Evolutionary conservation across 1,140 invertebrate genomes (phyloP).

Genomic region (Apis laboriosa): DNA sequence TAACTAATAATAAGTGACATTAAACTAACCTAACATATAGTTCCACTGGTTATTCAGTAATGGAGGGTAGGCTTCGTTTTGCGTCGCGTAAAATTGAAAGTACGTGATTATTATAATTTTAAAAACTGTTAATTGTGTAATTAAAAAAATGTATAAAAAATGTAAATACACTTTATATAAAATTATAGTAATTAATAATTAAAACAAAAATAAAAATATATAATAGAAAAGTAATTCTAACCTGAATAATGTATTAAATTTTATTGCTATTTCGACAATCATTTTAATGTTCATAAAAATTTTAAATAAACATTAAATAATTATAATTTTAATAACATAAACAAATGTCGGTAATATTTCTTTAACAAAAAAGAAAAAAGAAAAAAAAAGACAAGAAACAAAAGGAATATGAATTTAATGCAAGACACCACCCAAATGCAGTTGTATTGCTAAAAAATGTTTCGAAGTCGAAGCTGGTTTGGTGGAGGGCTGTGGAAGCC

Average conservation of each 20-base stretch:
- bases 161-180: not conserved
- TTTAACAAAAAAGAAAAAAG: not conserved
- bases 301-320: not conserved
- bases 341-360: not conserved
- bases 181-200: not conserved
- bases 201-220: conserved; percentile 1
- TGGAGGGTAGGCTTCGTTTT: conserved; percentile 38
- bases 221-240: conserved; percentile 14
- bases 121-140: not conserved
- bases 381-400: not conserved
- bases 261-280: conserved; percentile 10
- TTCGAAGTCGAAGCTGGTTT: conserved; percentile 93
- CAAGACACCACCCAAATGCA: conserved; percentile 13
- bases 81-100: conserved; percentile 38
- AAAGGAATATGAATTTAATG: conserved; percentile 26
- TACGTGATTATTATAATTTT: not conserved
- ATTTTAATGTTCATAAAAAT: not conserved
- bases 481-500: conserved; percentile 93
- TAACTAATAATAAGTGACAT: conserved; percentile 16
- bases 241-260: conserved; percentile 38
- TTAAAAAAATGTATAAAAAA: not conserved
- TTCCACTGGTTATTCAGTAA: conserved; percentile 31
- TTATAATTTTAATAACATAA: not conserved
- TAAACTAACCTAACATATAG: conserved; percentile 42
- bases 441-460: conserved; percentile 82